Evolutionary conservation across 2,888 invertebrate species (phyloP).

Genomic region (Cheilosia urbana): DNA sequence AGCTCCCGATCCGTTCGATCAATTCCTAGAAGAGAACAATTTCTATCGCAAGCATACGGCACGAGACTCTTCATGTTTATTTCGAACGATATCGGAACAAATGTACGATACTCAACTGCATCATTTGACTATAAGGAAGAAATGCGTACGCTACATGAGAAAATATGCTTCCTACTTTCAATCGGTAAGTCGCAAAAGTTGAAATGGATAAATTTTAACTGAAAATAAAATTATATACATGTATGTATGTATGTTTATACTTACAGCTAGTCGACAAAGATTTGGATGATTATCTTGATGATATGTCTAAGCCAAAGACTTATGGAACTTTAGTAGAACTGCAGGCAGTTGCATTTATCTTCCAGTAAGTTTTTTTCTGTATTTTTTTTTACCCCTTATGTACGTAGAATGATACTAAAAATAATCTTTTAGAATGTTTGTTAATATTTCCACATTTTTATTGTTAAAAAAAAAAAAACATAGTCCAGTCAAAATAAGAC

Average conservation of each 20-base stretch:
- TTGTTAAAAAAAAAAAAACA: no score
- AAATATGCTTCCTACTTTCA: slow-evolving; percentile 87
- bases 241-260: slow-evolving; percentile 20
- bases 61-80: slow-evolving; percentile 94
- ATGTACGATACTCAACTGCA: slow-evolving; percentile 88
- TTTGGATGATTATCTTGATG: slow-evolving; percentile 88
- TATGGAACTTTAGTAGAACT: slow-evolving; percentile 89
- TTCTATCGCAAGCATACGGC: slow-evolving; percentile 95
- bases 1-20: slow-evolving; percentile 86
- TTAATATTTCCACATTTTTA: no score
- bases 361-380: slow-evolving; percentile 85
- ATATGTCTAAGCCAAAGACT: slow-evolving; percentile 88
- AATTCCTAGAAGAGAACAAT: slow-evolving; percentile 91
- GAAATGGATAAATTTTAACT: background rate
- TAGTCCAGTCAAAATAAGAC: no score
- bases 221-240: no score
- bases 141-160: slow-evolving; percentile 90
- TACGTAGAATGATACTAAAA: background rate
- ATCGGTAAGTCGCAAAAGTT: slow-evolving; percentile 84
- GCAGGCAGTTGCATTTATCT: slow-evolving; percentile 88
- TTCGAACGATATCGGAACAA: slow-evolving; percentile 95
- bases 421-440: no score
- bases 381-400: background rate
- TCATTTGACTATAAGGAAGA: slow-evolving; percentile 89
- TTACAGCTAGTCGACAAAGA: slow-evolving; percentile 87